Percentiles rank a stretch among this genome's conserved stretches.
phyloP scores from a whole-genome alignment of 2,113 vertebrate species.

The Sclerurus mexicanus region DNA sequence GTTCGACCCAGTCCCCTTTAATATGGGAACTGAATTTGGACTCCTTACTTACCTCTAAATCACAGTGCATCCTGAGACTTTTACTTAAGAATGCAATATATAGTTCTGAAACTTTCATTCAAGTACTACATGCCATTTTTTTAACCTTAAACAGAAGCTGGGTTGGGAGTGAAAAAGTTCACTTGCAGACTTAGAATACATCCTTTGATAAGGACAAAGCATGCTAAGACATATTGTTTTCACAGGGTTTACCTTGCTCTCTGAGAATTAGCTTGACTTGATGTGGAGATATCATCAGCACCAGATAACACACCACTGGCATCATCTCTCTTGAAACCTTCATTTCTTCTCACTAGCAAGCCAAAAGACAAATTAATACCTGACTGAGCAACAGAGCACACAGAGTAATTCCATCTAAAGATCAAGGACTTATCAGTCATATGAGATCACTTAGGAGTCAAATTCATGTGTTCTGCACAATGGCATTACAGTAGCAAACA shows the following conservation, averaged over 20 bases:
- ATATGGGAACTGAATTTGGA: not conserved
- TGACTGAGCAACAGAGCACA: not conserved
- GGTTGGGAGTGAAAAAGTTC: not conserved
- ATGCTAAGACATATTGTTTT: not conserved
- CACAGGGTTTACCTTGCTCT: constrained; percentile 69
- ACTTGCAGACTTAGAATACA: not conserved
- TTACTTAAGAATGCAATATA: not conserved
- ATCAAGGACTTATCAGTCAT: not conserved
- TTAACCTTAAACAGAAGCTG: not conserved
- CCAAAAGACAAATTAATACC: constrained; percentile 22
- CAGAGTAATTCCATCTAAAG: not conserved
- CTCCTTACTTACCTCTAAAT: not conserved
- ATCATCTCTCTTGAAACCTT: constrained; percentile 75
- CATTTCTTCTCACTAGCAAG: constrained; percentile 73
- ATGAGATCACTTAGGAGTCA: not conserved
- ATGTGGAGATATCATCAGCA: constrained; percentile 59
- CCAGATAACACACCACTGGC: constrained; percentile 48
- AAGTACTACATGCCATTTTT: not conserved
- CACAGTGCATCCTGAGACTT: not conserved
- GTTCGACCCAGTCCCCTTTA: not conserved
- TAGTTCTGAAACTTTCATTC: not conserved
- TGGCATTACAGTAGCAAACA: not conserved
- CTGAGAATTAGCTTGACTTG: constrained; percentile 67
- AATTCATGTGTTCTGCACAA: not conserved
- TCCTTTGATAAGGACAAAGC: not conserved